Evolutionary conservation across 2,797 vertebrate genomes (phyloP), one percentile per base, ranked within the genome.

Genomic region (Petrocephalus sullivani): DNA sequence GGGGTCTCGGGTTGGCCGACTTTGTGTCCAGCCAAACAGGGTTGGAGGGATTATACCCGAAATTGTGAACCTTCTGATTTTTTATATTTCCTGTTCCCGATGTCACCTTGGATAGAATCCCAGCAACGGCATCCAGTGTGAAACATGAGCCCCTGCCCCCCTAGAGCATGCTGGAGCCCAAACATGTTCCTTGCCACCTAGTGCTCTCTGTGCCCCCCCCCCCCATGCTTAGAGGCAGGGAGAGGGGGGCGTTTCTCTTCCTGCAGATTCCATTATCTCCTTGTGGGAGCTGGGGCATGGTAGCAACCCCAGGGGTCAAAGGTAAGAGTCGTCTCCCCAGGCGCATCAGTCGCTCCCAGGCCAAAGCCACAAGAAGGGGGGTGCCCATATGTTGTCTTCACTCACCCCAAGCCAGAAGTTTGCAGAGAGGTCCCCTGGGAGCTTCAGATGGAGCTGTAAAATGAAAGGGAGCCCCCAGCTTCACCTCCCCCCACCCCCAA

Each of bases 381-480:
- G 91, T 93, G 94, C 94, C 95, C 96, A 96, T 95, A 95, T 95
- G 95, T 91, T 95, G 94, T 95, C 94, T 94, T 95, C 94, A 95
- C 88, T 93, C 90, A 91, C 51, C 87, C 78, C 12, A 49, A 10
- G 37, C 56, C n/a, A 54, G 81, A 83, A 2, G 51, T 53, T 83
- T 54, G 81, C 33, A 16, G 75, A 54, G 23, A 21, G 41, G 75
- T 51, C 57, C 53, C 71, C 85, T 88, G 88, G 85, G 86, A 87
- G 89, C 85, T n/a, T 71, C 60, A 83, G 78, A 88, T 51, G n/a
- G 75, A 56, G 33, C 78, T 33, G 16, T 60, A 58, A 87, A 81
- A 87, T 71, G 33, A 23, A 61, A 58, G 33, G 12, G 41, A 67
- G 33, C 58, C 81, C 41, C 49, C 81, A 83, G 9, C 10, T 83